phyloP scores from a whole-genome alignment of 2,888 invertebrate species.

The Neoitamus cyanurus region DNA sequence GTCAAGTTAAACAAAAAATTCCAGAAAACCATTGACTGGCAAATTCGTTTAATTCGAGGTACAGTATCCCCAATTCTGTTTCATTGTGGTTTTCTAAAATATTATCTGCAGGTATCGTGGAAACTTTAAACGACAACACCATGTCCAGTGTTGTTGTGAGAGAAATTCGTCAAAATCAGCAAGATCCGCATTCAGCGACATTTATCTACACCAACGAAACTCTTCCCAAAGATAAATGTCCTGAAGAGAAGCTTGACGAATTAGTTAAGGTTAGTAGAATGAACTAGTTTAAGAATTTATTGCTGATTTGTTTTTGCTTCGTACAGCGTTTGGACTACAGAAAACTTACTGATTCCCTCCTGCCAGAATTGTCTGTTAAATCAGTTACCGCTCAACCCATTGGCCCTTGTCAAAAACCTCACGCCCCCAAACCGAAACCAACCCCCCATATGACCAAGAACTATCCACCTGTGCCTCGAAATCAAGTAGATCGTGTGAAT shows the following conservation, averaged over 20 bases:
- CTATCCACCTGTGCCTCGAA: constrained; percentile 81
- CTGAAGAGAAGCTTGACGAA: constrained; percentile 77
- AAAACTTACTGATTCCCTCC: constrained; percentile 72
- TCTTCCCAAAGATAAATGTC: constrained; percentile 81
- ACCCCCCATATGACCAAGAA: constrained; percentile 71
- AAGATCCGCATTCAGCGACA: constrained; percentile 69
- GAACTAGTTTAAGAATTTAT: background rate
- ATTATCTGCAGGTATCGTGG: constrained; percentile 60
- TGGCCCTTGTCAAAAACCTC: constrained; percentile 74
- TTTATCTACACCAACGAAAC: constrained; percentile 85
- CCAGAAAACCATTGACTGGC: constrained; percentile 81
- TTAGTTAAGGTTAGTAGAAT: constrained; percentile 71
- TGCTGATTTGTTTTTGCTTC: constrained; percentile 22
- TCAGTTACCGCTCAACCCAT: constrained; percentile 75
- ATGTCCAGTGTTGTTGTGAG: constrained; percentile 62
- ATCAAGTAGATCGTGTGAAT: constrained; percentile 86
- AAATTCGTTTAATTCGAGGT: constrained; percentile 75
- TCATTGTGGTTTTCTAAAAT: too few relatives aligned
- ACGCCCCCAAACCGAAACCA: constrained; percentile 66
- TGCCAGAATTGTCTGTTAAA: constrained; percentile 74
- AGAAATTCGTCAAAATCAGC: constrained; percentile 62
- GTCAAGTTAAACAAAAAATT: constrained; percentile 75
- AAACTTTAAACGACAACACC: constrained; percentile 64
- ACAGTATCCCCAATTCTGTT: background rate
- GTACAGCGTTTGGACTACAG: constrained; percentile 66